Conservation (phyloP, 2,113 vertebrate species). For the Ellobius talpinus region DNA sequence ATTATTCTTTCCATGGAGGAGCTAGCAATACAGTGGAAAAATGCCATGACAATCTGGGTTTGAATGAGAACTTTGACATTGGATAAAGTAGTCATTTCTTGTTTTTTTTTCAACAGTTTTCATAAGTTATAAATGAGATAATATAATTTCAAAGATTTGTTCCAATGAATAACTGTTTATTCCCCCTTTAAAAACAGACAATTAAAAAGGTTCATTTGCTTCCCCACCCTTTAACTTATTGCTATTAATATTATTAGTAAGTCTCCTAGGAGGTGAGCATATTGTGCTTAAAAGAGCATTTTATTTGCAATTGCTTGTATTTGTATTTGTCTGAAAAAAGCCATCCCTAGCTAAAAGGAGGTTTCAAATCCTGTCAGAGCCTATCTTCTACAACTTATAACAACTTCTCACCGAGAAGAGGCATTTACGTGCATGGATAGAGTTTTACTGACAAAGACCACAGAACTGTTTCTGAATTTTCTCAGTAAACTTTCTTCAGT, state of each 20-base stretch:
- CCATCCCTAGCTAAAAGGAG: neutral
- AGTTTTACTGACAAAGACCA: neutral
- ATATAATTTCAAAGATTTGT: conserved; percentile 15
- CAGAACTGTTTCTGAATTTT: neutral
- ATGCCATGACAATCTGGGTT: neutral
- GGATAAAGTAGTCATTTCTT: neutral
- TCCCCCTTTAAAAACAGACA: neutral
- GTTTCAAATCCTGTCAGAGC: neutral
- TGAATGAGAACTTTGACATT: neutral
- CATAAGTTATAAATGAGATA: neutral
- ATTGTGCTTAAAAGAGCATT: conserved; percentile 27
- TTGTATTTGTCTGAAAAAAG: conserved; percentile 25
- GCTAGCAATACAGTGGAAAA: neutral
- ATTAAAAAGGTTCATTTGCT: neutral
- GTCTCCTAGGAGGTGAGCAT: conserved; percentile 47
- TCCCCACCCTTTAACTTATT: neutral
- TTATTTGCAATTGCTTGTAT: conserved; percentile 45
- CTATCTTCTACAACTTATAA: neutral
- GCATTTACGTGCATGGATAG: fast-evolving
- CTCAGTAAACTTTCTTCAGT: neutral
- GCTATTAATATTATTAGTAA: conserved; percentile 11
- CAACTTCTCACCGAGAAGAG: neutral
- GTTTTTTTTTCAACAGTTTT: neutral
- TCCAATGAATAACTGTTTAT: neutral
- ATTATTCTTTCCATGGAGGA: neutral